Percentiles rank a stretch among this genome's conserved stretches.
phyloP scores from a whole-genome alignment of 1,140 invertebrate genomes.

The Temnothorax curvispinosus region DNA sequence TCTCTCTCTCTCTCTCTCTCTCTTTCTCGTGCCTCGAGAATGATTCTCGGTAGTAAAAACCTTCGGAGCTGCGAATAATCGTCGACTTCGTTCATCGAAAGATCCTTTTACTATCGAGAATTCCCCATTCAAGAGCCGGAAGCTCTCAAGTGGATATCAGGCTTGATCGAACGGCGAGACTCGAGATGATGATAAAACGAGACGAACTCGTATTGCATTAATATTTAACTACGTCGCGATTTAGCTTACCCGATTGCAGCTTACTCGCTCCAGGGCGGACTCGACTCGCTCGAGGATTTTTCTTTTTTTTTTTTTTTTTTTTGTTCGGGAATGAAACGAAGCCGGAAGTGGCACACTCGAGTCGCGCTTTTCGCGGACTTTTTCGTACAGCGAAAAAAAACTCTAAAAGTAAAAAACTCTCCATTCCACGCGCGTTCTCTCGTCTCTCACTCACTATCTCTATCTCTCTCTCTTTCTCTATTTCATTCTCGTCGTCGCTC shows the following conservation, averaged over 20 bases:
- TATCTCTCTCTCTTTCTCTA: conserved; percentile 7
- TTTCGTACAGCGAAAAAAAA: conserved; percentile 1
- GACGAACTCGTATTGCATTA: not conserved
- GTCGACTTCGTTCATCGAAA: not conserved
- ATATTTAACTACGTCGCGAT: not conserved
- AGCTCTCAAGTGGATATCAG: not conserved
- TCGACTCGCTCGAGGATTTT: not conserved
- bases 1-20: not conserved
- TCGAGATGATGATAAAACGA: not conserved
- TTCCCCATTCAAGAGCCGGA: not conserved
- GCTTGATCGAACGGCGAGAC: not conserved
- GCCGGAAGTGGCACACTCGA: conserved; percentile 13
- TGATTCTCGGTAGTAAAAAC: conserved; percentile 18
- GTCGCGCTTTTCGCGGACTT: conserved; percentile 22
- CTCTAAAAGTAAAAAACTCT: conserved; percentile 30
- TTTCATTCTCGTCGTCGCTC: conserved; percentile 42
- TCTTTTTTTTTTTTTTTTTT: not conserved
- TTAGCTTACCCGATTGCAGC: not conserved
- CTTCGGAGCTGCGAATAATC: not conserved
- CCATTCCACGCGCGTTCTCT: conserved; percentile 54
- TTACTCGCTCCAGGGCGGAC: not conserved
- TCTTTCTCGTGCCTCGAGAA: not conserved
- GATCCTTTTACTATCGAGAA: not conserved
- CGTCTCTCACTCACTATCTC: conserved; percentile 21
- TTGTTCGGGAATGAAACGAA: not conserved